These are phyloP conservation scores for Genyomyrus donnyi DNA, from an alignment of 2,113 vertebrate genomes.

Conservation along the genomic window DNA sequence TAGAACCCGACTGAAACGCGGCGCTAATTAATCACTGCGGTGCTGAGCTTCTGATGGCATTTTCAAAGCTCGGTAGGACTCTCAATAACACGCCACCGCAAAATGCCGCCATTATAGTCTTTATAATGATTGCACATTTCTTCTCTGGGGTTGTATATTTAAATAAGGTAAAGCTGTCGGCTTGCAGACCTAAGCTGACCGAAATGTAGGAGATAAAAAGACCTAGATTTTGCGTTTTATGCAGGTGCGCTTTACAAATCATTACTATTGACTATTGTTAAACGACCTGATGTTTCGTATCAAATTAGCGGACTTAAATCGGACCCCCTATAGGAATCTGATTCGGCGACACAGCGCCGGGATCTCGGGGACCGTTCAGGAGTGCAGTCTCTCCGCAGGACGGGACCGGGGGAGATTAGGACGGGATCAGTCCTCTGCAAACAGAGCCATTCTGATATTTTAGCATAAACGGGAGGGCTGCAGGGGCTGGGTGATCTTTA, in stretches of 20 bases:
- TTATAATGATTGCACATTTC: background rate
- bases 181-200: background rate
- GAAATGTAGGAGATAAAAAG: background rate
- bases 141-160: background rate
- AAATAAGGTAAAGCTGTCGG: background rate
- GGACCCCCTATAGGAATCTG: background rate
- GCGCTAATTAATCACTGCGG: constrained; percentile 68
- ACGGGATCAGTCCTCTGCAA: background rate
- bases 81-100: constrained; percentile 41
- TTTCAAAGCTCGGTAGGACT: constrained; percentile 59
- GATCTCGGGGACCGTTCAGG: background rate
- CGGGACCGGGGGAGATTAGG: background rate
- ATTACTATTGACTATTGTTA: background rate
- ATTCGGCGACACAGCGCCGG: background rate
- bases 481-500: constrained; percentile 18
- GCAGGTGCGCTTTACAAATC: background rate
- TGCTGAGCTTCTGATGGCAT: constrained; percentile 63
- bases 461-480: background rate
- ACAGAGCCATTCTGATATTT: background rate
- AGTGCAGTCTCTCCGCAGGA: background rate
- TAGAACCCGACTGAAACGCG: constrained; percentile 39
- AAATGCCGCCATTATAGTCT: background rate
- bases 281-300: background rate
- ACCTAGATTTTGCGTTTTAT: background rate
- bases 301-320: background rate